phyloP scores from a whole-genome alignment of 2,797 vertebrate genomes.

The Anguilla pacifica region DNA sequence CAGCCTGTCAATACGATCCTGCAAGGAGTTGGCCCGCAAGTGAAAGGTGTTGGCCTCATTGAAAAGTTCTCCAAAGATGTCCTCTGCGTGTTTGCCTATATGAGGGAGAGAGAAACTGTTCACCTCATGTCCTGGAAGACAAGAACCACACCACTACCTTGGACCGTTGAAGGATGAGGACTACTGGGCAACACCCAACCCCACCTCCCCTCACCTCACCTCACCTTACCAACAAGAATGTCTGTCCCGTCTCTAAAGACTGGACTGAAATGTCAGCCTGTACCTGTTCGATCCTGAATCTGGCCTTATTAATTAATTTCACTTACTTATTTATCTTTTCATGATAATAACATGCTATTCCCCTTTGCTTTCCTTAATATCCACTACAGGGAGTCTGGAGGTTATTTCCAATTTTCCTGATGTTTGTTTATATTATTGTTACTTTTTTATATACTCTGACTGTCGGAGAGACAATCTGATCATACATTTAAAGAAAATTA shows the following conservation, averaged over 20 bases:
- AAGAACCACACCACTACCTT: neutral
- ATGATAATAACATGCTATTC: neutral
- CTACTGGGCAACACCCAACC: neutral
- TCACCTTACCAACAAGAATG: neutral
- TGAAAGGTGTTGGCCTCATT: slow-evolving; percentile 97
- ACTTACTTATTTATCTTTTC: neutral
- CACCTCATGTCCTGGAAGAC: neutral
- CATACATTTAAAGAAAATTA: neutral
- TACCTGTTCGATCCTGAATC: neutral
- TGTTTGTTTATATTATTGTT: neutral
- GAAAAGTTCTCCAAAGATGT: slow-evolving; percentile 97
- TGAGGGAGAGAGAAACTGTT: slow-evolving; percentile 33
- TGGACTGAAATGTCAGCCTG: neutral
- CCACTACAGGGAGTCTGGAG: neutral
- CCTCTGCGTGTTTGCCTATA: slow-evolving; percentile 96
- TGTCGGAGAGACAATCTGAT: neutral
- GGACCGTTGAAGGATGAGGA: neutral
- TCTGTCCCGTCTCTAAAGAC: neutral
- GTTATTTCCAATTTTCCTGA: neutral
- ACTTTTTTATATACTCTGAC: neutral
- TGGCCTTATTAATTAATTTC: neutral
- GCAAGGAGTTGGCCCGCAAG: slow-evolving; percentile 94
- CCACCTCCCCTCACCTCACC: no score
- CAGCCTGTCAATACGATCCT: slow-evolving; percentile 95
- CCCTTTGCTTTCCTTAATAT: neutral